Evolutionary conservation across 2,113 vertebrate species (phyloP).

Genomic region (Noctilio leporinus): DNA sequence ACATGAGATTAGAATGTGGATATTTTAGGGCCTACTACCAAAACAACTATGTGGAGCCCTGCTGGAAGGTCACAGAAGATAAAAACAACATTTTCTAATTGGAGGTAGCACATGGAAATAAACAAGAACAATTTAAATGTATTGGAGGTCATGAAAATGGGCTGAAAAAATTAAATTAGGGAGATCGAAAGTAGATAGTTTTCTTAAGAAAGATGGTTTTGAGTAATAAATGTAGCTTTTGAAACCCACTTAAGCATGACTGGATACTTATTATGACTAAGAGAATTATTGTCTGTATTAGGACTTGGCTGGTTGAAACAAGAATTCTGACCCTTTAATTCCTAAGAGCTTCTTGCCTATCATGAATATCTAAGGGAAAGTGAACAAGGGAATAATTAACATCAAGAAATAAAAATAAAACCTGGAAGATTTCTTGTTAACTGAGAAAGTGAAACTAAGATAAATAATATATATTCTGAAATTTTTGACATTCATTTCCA

Average conservation of each 20-base stretch:
- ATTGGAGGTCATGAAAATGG: background rate
- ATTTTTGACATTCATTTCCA: background rate
- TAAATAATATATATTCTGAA: slow-evolving; percentile 7
- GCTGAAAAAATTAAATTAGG: background rate
- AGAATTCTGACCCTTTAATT: background rate
- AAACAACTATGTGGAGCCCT: background rate
- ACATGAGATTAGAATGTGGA: too few species aligned
- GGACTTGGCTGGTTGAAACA: background rate
- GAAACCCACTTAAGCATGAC: background rate
- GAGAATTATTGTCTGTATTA: background rate
- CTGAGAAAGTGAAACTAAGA: slow-evolving; percentile 7
- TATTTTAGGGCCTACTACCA: background rate
- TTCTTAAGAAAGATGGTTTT: background rate
- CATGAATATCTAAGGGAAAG: background rate
- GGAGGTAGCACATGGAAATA: background rate
- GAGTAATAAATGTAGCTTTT: background rate
- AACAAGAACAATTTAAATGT: background rate
- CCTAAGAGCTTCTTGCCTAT: background rate
- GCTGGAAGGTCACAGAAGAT: background rate
- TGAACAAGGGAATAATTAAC: background rate
- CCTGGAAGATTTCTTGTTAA: background rate
- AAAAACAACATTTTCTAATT: background rate
- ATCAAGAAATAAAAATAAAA: slow-evolving; percentile 12
- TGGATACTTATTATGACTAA: background rate
- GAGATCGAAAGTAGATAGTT: background rate